Conservation (phyloP, 2,113 vertebrate genomes). For the Neotragus moschatus region DNA sequence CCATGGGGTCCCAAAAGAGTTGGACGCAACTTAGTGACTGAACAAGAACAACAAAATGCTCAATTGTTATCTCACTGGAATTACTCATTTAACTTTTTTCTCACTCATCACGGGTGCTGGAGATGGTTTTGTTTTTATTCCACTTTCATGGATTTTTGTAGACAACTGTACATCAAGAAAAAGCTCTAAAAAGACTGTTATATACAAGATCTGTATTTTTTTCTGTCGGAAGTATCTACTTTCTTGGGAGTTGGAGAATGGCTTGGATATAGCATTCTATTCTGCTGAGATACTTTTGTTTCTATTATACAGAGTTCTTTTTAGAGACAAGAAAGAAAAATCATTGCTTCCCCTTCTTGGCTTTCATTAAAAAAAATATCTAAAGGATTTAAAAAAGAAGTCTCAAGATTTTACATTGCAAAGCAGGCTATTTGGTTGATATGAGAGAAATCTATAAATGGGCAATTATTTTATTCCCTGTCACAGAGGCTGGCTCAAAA, state of each 20-base stretch:
- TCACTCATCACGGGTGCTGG: not conserved
- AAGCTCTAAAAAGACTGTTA: not conserved
- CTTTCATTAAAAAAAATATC: not conserved
- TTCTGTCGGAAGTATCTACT: not conserved
- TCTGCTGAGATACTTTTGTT: not conserved
- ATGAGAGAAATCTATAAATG: not conserved
- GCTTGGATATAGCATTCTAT: not conserved
- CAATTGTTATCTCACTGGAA: not conserved
- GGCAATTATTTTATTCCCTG: slow-evolving; percentile 30
- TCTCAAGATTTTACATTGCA: not conserved
- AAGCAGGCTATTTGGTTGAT: slow-evolving; percentile 12
- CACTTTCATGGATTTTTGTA: not conserved
- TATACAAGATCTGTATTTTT: not conserved
- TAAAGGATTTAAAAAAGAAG: not conserved
- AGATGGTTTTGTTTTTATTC: not conserved
- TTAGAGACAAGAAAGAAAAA: not conserved
- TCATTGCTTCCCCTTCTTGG: not conserved
- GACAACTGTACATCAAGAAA: not conserved
- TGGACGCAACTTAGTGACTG: not conserved
- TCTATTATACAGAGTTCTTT: not conserved
- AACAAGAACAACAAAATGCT: not conserved
- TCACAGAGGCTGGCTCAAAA: not conserved
- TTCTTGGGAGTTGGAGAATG: not conserved
- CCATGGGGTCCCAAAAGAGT: not conserved
- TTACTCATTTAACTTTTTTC: not conserved